Conservation (phyloP, 2,888 invertebrate genomes). For the Thecophora atra region DNA sequence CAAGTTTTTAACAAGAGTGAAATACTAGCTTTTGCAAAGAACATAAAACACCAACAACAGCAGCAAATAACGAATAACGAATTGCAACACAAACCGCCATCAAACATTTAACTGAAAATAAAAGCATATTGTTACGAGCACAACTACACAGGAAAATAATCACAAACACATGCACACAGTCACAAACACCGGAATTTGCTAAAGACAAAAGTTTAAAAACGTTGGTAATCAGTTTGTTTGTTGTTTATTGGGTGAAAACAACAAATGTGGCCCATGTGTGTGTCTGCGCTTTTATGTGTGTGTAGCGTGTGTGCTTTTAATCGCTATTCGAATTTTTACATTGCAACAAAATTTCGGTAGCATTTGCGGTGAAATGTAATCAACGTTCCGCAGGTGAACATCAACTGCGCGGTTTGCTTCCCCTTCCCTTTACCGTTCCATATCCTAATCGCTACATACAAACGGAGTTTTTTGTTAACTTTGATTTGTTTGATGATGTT, state of each 20-base stretch:
- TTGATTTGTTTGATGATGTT: neutral
- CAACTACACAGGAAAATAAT: neutral
- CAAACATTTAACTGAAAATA: conserved; percentile 3
- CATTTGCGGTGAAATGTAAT: conserved; percentile 17
- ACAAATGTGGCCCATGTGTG: neutral
- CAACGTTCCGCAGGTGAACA: conserved; percentile 8
- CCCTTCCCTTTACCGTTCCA: too few relatives aligned
- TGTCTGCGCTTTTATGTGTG: neutral
- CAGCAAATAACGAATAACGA: conserved; percentile 4
- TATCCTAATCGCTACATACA: too few relatives aligned
- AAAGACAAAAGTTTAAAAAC: neutral
- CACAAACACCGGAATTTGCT: neutral
- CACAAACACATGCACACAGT: neutral
- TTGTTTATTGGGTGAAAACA: neutral
- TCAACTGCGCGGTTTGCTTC: neutral
- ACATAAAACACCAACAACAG: too few relatives aligned
- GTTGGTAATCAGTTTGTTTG: neutral
- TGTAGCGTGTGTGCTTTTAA: conserved; percentile 22
- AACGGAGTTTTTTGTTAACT: too few relatives aligned
- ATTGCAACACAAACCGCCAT: conserved; percentile 12
- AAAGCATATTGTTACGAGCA: neutral
- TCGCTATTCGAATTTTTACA: conserved; percentile 11
- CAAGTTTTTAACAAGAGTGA: too few relatives aligned
- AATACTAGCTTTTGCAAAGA: too few relatives aligned
- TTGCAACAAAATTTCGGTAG: conserved; percentile 4